These are phyloP conservation scores for Pseudomyrmex pallidus DNA, from an alignment of 1,140 invertebrate genomes.

Conservation along the genomic window DNA sequence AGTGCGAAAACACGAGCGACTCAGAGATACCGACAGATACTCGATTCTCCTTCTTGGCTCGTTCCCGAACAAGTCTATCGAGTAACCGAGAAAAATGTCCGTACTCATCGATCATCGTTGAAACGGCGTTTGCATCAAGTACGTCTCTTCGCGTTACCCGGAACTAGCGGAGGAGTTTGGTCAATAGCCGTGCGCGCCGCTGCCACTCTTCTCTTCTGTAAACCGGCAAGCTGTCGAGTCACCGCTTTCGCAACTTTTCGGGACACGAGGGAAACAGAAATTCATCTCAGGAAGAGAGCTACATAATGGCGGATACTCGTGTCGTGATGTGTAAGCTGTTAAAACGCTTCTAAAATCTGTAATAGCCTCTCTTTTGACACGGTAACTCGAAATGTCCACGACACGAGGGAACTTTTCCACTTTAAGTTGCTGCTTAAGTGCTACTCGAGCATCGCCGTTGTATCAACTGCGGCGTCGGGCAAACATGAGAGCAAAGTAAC, in stretches of 20 bases:
- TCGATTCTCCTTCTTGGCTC: constrained; percentile 30
- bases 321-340: constrained; percentile 16
- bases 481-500: constrained; percentile 17
- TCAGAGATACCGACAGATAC: constrained; percentile 41
- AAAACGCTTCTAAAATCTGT: constrained; percentile 48
- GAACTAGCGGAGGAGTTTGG: constrained; percentile 28
- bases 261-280: constrained; percentile 19
- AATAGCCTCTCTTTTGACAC: constrained; percentile 33
- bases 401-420: constrained; percentile 36
- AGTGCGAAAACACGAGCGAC: constrained; percentile 25
- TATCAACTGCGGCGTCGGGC: not conserved
- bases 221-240: constrained; percentile 36
- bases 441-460: not conserved
- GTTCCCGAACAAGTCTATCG: constrained; percentile 46
- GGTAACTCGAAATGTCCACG: constrained; percentile 11
- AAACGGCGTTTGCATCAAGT: constrained; percentile 55
- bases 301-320: not conserved
- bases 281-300: constrained; percentile 7
- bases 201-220: constrained; percentile 5
- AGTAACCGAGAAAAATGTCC: constrained; percentile 44
- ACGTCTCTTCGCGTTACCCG: constrained; percentile 43
- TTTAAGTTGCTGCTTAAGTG: constrained; percentile 43
- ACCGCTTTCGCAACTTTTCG: constrained; percentile 23
- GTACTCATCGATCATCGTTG: constrained; percentile 54
- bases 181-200: not conserved